Conservation (phyloP, 2,113 vertebrate species). For the Urocitellus parryii region DNA sequence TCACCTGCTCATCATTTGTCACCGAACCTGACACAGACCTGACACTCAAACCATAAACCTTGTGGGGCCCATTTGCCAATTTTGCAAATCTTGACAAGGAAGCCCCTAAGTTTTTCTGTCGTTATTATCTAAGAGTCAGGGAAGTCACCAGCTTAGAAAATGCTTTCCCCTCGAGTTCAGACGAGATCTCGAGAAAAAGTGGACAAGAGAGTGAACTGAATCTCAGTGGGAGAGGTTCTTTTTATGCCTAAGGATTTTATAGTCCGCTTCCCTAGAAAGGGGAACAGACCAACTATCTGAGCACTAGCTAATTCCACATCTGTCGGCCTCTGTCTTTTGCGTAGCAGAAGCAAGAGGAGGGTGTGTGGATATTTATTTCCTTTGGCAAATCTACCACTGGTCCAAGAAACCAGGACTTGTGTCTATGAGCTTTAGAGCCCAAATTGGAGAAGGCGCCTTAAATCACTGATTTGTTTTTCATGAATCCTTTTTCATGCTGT, state of each 20-base stretch:
- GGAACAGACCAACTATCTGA: neutral
- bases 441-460: neutral
- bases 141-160: neutral
- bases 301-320: neutral
- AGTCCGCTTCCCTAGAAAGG: neutral
- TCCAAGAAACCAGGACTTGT: neutral
- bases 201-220: neutral
- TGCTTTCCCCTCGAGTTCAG: conserved; percentile 31
- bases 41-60: neutral
- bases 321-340: neutral
- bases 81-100: conserved; percentile 26
- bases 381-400: neutral
- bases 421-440: neutral
- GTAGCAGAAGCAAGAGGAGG: neutral
- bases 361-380: neutral
- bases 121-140: conserved; percentile 12
- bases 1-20: neutral
- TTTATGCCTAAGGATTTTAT: neutral
- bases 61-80: neutral
- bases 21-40: neutral
- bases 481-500: neutral
- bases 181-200: conserved; percentile 13
- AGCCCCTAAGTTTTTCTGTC: neutral
- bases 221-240: neutral
- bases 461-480: conserved; percentile 16